phyloP scores from a whole-genome alignment of 2,113 vertebrate genomes.

The Rhinopomastus cyanomelas region DNA sequence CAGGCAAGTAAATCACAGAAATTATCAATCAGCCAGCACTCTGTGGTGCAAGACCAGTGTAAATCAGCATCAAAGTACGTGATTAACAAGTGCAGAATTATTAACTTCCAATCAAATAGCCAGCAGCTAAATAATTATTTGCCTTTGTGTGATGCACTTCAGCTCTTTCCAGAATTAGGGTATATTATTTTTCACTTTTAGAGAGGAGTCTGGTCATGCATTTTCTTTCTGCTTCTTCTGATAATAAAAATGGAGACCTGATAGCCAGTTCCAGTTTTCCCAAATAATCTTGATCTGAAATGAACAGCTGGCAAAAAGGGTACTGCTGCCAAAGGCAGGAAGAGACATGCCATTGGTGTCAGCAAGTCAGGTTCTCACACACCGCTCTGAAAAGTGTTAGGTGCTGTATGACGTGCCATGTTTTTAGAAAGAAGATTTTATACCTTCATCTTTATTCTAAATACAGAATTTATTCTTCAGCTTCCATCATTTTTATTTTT shows the following conservation, averaged over 20 bases:
- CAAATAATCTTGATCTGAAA: background rate
- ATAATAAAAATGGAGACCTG: background rate
- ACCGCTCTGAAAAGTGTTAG: background rate
- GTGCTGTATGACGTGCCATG: background rate
- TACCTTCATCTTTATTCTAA: background rate
- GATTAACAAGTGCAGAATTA: slow-evolving; percentile 5
- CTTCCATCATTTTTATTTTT: background rate
- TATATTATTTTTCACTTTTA: background rate
- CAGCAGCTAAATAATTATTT: background rate
- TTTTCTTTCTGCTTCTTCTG: too few relatives aligned
- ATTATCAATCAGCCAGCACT: background rate
- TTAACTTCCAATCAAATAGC: background rate
- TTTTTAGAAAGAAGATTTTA: background rate
- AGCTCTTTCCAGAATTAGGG: background rate
- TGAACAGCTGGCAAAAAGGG: background rate
- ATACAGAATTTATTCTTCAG: background rate
- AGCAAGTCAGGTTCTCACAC: background rate
- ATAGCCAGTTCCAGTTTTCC: background rate
- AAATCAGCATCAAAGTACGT: background rate
- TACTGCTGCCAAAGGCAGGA: background rate
- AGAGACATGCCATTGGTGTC: background rate
- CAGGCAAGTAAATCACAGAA: slow-evolving; percentile 8
- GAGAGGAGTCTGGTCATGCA: background rate
- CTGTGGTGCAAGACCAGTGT: background rate
- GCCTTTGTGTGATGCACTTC: background rate